Evolutionary conservation across 2,797 vertebrate species (phyloP).

Genomic region (Cirrhinus molitorella): DNA sequence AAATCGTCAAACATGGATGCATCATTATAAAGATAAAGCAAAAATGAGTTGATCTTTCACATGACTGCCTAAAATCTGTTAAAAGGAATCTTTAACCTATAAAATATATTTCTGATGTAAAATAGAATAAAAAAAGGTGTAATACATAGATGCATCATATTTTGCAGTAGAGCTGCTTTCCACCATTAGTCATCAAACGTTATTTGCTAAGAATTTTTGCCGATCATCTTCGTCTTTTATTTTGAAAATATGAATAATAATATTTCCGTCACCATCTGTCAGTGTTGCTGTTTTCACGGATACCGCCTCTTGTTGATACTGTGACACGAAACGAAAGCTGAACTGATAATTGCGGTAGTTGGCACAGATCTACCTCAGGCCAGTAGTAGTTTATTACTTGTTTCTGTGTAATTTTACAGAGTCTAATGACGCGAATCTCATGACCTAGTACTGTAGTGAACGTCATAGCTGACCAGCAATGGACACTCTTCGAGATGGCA

Average conservation of each 20-base stretch:
- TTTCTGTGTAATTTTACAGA: neutral
- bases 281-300: constrained; percentile 23
- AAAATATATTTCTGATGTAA: neutral
- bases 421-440: neutral
- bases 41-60: neutral
- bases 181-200: too few relatives aligned
- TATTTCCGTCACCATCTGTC: neutral
- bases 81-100: neutral
- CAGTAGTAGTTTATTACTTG: neutral
- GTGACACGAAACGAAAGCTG: constrained; percentile 36
- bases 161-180: neutral
- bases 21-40: too few relatives aligned
- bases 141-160: neutral
- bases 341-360: neutral
- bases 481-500: neutral
- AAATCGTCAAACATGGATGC: too few relatives aligned
- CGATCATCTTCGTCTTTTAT: constrained; percentile 15
- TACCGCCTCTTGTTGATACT: neutral
- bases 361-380: neutral
- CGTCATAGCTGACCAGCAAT: neutral
- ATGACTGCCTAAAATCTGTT: neutral
- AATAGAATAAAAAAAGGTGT: too few relatives aligned
- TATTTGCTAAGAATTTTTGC: neutral
- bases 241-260: constrained; percentile 5
- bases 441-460: neutral